Evolutionary conservation across 2,888 invertebrate genomes (phyloP).

Genomic region (Dusona sp.): DNA sequence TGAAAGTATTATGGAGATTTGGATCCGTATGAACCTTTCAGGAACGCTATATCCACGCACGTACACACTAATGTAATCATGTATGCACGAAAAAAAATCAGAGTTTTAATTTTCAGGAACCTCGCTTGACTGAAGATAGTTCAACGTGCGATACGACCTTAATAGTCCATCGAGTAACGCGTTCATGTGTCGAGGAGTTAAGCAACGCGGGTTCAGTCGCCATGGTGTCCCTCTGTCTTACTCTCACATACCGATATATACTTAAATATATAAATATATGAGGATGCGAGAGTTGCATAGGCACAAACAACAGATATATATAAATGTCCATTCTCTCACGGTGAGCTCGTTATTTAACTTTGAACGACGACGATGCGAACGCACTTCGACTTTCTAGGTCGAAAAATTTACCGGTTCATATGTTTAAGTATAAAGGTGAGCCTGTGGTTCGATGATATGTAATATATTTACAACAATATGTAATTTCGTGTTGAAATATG

Average conservation of each 20-base stretch:
- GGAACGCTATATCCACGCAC: background rate
- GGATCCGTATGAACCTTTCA: conserved; percentile 32
- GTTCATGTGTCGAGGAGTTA: conserved; percentile 65
- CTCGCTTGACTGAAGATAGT: conserved; percentile 61
- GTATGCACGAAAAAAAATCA: conserved; percentile 5
- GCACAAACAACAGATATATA: background rate
- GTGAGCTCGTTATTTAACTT: conserved; percentile 54
- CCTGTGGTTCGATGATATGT: background rate
- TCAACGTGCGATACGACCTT: conserved; percentile 67
- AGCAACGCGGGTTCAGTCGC: conserved; percentile 44
- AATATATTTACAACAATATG: background rate
- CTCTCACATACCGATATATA: background rate
- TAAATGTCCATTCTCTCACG: conserved; percentile 9
- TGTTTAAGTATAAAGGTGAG: background rate
- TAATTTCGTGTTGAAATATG: background rate
- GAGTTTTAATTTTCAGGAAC: conserved; percentile 60
- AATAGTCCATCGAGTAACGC: conserved; percentile 65
- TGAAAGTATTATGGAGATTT: conserved; percentile 56
- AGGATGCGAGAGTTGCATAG: background rate
- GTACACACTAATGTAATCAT: background rate
- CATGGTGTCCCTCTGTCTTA: conserved; percentile 20
- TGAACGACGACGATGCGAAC: conserved; percentile 49
- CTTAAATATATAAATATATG: conserved; percentile 14
- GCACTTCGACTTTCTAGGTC: conserved; percentile 58
- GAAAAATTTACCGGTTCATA: conserved; percentile 32